phyloP scores from a whole-genome alignment of 2,888 invertebrate genomes.

The Andricus quercusramuli region DNA sequence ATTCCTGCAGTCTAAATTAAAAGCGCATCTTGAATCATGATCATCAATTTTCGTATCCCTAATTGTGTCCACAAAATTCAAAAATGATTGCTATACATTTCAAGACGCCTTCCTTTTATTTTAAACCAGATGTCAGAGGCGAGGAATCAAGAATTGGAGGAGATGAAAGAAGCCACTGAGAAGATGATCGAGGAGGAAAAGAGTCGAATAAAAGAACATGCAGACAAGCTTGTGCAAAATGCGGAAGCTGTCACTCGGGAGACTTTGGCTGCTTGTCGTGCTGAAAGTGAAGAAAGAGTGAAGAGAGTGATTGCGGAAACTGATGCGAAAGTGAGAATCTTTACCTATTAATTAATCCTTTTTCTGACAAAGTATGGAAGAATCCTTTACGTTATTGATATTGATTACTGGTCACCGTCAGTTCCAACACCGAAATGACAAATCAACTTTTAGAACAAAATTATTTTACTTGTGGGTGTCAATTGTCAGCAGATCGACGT shows the following conservation, averaged over 20 bases:
- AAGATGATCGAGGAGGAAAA: constrained; percentile 68
- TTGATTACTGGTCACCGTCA: too few species aligned
- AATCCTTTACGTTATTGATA: too few species aligned
- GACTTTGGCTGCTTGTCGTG: constrained; percentile 69
- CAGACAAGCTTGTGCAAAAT: constrained; percentile 68
- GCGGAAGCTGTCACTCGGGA: constrained; percentile 70
- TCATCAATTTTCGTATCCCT: too few species aligned
- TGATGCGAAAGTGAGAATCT: constrained; percentile 68
- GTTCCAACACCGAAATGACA: too few species aligned
- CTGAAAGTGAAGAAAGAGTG: constrained; percentile 69
- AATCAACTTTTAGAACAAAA: too few species aligned
- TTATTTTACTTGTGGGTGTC: too few species aligned
- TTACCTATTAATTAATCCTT: not conserved
- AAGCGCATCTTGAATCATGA: too few species aligned
- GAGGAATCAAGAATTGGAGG: constrained; percentile 64
- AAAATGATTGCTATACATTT: too few species aligned
- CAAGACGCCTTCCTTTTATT: not conserved
- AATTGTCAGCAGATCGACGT: too few species aligned
- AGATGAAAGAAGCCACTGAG: constrained; percentile 61
- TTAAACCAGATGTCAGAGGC: constrained; percentile 61
- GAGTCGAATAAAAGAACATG: constrained; percentile 63
- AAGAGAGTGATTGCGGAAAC: constrained; percentile 69
- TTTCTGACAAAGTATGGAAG: too few species aligned
- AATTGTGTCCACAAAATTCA: too few species aligned
- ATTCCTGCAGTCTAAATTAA: not conserved